Conservation (phyloP, 1,140 invertebrate species). For the Maconellicoccus hirsutus region DNA sequence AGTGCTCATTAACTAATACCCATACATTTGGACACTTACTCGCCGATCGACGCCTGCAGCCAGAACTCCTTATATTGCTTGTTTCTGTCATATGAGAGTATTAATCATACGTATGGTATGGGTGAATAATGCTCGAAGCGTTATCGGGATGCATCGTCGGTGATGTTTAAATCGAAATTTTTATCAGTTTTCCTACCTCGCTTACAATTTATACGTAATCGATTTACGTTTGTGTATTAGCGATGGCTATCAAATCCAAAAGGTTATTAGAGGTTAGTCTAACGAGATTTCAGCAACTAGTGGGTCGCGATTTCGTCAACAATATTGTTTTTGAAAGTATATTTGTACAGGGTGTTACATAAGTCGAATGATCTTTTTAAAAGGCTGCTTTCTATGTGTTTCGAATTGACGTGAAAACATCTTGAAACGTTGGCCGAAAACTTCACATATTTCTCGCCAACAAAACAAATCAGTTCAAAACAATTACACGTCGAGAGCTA, state of each 20-base stretch:
- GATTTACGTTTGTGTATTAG: not conserved
- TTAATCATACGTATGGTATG: not conserved
- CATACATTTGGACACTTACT: not conserved
- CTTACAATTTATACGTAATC: not conserved
- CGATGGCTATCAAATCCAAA: too few species aligned
- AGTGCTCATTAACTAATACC: slow-evolving; percentile 9
- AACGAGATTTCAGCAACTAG: too few species aligned
- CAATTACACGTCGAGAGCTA: not conserved
- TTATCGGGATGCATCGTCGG: not conserved
- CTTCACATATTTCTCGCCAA: too few species aligned
- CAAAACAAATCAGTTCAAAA: too few species aligned
- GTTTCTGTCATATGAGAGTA: not conserved
- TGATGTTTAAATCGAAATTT: slow-evolving; percentile 5
- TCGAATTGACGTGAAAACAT: too few species aligned
- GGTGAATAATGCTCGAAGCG: not conserved
- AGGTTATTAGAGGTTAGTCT: too few species aligned
- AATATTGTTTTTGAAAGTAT: too few species aligned
- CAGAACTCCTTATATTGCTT: slow-evolving; percentile 8
- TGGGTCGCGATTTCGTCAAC: too few species aligned
- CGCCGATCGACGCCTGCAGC: not conserved
- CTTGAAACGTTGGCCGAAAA: too few species aligned
- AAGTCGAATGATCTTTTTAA: too few species aligned
- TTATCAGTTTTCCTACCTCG: not conserved
- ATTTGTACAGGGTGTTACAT: too few species aligned
- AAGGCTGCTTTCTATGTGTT: too few species aligned